phyloP scores from a whole-genome alignment of 2,113 vertebrate genomes.

The Mirza zaza region DNA sequence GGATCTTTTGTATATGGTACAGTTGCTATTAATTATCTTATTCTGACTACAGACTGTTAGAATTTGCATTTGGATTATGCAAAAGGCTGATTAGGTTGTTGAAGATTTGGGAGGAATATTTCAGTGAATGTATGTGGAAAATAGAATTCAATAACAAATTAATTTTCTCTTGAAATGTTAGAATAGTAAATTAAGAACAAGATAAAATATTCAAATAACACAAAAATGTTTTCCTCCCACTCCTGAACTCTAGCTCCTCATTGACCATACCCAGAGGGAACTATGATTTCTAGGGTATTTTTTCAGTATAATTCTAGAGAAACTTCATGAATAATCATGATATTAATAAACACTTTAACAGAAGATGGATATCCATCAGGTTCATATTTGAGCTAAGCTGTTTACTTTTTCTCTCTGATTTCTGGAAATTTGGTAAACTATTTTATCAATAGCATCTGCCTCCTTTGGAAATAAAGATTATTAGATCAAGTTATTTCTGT shows the following conservation, averaged over 20 bases:
- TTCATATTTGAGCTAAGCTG: neutral
- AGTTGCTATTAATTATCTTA: neutral
- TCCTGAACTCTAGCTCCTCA: neutral
- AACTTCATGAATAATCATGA: neutral
- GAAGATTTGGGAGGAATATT: neutral
- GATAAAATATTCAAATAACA: neutral
- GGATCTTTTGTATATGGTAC: neutral
- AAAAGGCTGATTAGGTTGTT: neutral
- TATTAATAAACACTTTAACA: neutral
- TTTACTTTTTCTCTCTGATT: neutral
- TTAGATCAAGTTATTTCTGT: neutral
- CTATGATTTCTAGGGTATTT: neutral
- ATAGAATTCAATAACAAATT: neutral
- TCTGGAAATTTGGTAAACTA: neutral
- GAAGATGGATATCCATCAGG: neutral
- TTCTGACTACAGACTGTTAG: neutral
- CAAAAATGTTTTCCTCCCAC: neutral
- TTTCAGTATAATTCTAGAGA: neutral
- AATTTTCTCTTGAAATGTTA: neutral
- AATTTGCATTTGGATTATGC: neutral
- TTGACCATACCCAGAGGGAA: rapidly evolving
- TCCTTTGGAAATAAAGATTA: neutral
- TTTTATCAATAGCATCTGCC: neutral
- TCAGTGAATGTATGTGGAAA: neutral
- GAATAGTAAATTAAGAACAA: neutral